Evolutionary conservation across 1,140 invertebrate genomes (phyloP), one percentile per base, ranked within the genome.

Genomic region (Lasioglossum albipes): DNA sequence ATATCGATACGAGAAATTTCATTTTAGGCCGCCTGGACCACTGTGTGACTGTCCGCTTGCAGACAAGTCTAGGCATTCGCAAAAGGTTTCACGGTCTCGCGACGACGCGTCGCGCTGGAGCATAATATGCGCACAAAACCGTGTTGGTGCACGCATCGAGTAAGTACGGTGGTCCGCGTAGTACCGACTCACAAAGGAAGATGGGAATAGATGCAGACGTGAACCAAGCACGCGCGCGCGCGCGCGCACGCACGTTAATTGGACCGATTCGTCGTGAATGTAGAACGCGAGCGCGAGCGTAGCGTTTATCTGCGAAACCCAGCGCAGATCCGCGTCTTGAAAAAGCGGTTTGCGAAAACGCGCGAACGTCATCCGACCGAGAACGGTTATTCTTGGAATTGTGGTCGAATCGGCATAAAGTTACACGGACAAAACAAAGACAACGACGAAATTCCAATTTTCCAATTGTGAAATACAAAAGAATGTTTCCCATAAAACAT

Each of bases 81-180:
- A 31, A n/a, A 52, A 77, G 61, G 54, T 85, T 81, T 68, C 71
- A 57, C 61, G 57, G 49, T 52, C 31, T 65, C 27, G 16, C 31
- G n/a, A 59, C 16, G 59, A n/a, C 45, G 12, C 31, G 59, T 16
- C 45, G 18, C 36, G 36, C 36, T 36, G 12, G 49, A 57, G 9
- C 62, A 59, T 61, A 67, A 61, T 61, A 61, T 57, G 64, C 52
- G 20, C 36, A 12, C 67, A 61, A 45, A 42, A 42, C 36, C 27
- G 16, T 12, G 9, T 49, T 12, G 45, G 45, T 49, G 45, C 12
- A 49, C 45, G 45, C 13, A 10, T 49, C 45, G 45, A 45, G 45
- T 12, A 7, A 10, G 42, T 49, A 49, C 45, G 13, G 12, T 12
- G 45, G 45, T 49, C 22, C 7, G 16, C 27, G 6, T 2, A 16